phyloP scores from a whole-genome alignment of 2,113 vertebrate species.

The Hiodon alosoides region DNA sequence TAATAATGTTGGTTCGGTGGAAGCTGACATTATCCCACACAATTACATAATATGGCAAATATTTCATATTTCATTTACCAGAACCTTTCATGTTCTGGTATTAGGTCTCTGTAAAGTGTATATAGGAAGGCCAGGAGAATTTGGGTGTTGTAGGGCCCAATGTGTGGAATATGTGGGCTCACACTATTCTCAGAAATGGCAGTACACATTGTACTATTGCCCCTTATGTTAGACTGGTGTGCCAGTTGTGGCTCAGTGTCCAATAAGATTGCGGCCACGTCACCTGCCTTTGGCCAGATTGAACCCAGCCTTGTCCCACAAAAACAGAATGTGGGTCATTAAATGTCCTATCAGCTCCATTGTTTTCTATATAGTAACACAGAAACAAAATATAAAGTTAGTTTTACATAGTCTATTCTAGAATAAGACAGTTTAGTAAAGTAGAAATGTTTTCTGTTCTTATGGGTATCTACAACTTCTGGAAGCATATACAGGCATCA shows the following conservation, averaged over 20 bases:
- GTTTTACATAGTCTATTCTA: constrained; percentile 10
- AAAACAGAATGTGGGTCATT: background rate
- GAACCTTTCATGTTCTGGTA: too few relatives aligned
- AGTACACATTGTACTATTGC: constrained; percentile 14
- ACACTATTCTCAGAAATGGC: background rate
- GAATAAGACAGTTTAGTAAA: background rate
- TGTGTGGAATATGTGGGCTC: too few relatives aligned
- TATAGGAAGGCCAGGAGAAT: too few relatives aligned
- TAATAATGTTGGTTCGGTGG: too few relatives aligned
- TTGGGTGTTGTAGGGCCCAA: too few relatives aligned
- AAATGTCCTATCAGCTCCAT: background rate
- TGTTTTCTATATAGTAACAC: background rate
- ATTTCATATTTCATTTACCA: too few relatives aligned
- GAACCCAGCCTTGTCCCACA: constrained; percentile 4
- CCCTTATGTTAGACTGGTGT: constrained; percentile 12
- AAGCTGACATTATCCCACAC: too few relatives aligned
- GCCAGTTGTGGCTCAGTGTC: constrained; percentile 3
- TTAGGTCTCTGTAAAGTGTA: too few relatives aligned
- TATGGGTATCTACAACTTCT: constrained; percentile 3
- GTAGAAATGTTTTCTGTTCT: background rate
- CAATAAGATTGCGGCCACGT: constrained; percentile 8
- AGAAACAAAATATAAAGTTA: background rate
- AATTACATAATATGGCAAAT: too few relatives aligned
- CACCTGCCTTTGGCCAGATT: background rate
- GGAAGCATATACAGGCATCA: background rate